A percentile compares a stretch with the other conserved stretches of the same genome.
Evolutionary conservation across 2,888 invertebrate species (phyloP).

Genomic region (Cosmopolites sordidus): DNA sequence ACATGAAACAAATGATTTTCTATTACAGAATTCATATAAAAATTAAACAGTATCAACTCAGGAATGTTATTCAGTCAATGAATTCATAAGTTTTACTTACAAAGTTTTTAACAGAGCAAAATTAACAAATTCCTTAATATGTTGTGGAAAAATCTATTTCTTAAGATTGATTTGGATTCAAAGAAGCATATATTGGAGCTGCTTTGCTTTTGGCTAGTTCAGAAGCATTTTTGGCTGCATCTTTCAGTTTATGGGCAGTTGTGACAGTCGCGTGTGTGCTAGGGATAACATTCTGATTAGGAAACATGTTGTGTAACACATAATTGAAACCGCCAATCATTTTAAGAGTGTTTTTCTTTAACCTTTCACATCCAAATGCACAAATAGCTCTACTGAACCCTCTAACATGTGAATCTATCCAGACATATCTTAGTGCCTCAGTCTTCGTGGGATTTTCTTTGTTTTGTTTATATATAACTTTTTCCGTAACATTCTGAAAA

Average conservation of each 20-base stretch:
- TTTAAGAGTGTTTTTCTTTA: conserved; percentile 35
- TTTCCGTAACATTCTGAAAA: conserved; percentile 79
- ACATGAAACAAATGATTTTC: no score
- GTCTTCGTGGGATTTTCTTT: conserved; percentile 70
- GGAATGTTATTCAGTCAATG: background rate
- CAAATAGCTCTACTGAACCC: conserved; percentile 86
- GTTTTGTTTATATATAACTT: conserved; percentile 75
- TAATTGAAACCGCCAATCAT: conserved; percentile 74
- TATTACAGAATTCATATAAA: no score
- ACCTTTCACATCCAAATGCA: conserved; percentile 75
- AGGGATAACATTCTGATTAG: conserved; percentile 46
- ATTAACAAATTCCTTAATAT: background rate
- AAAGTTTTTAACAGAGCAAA: background rate
- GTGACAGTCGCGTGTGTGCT: conserved; percentile 39
- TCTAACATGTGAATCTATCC: conserved; percentile 84
- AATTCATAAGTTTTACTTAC: background rate
- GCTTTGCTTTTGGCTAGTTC: conserved; percentile 69
- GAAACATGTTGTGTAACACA: conserved; percentile 72
- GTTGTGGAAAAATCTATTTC: background rate
- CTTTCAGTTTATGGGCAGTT: conserved; percentile 60
- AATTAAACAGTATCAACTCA: background rate
- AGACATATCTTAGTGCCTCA: conserved; percentile 74
- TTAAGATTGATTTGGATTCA: conserved; percentile 46
- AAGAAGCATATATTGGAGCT: conserved; percentile 46
- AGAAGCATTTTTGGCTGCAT: conserved; percentile 75